Evolutionary conservation across 2,113 vertebrate genomes (phyloP).

Genomic region (Diphyllodes magnificus): DNA sequence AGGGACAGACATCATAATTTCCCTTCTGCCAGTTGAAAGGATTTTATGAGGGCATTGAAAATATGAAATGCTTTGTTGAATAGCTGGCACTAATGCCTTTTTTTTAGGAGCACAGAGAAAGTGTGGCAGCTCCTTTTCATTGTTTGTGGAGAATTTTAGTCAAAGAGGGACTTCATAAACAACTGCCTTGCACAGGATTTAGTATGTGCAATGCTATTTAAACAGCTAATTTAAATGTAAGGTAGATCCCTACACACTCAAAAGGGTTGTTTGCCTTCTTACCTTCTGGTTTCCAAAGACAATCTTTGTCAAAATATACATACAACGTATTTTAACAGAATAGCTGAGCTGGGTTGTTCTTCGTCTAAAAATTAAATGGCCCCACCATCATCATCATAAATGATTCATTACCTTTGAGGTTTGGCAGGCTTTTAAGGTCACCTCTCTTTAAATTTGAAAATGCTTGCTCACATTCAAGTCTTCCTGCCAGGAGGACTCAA

Average conservation of each 20-base stretch:
- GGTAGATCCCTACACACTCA: not conserved
- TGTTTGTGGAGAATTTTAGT: not conserved
- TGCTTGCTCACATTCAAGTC: conserved; percentile 36
- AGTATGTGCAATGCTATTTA: not conserved
- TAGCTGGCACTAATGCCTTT: not conserved
- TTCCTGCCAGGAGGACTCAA: conserved; percentile 35
- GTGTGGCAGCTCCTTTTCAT: not conserved
- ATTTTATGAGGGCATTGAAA: not conserved
- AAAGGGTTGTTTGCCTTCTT: not conserved
- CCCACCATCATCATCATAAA: not conserved
- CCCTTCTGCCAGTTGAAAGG: not conserved
- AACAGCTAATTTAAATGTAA: not conserved
- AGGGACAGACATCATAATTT: not conserved
- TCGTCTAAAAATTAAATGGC: not conserved
- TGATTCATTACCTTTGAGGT: not conserved
- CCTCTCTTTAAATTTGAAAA: conserved; percentile 17
- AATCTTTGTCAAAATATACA: not conserved
- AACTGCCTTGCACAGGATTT: not conserved
- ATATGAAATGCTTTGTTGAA: not conserved
- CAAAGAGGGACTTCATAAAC: not conserved
- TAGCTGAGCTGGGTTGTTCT: not conserved
- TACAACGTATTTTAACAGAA: not conserved
- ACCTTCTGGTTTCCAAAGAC: not conserved
- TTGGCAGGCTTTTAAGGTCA: conserved; percentile 22
- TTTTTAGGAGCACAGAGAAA: not conserved